Evolutionary conservation across 1,140 invertebrate species (phyloP), one percentile per base, ranked within the genome.

Genomic region (Drosophila watanabei): DNA sequence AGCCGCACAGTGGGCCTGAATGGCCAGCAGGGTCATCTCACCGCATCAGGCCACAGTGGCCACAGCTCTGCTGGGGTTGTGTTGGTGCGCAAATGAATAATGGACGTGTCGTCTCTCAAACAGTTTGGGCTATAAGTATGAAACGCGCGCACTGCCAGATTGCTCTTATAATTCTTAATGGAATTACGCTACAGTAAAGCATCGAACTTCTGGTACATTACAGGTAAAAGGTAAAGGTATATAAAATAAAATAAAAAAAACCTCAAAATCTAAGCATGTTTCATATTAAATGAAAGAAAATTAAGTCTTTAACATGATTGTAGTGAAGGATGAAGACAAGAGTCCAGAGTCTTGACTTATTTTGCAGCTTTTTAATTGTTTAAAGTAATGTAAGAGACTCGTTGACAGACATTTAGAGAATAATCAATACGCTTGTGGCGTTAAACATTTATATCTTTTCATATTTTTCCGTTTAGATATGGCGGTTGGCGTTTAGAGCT

Each of bases 51-150:
- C 37, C 32, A 73, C 68, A 14, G 66, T 73, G 46, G 20, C 52
- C 43, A 51, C 68, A 60, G 28, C 39, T 43, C 11, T 39, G 33
- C 8, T 39, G 33, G 30, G 28, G 8, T 13, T 51, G 64, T 56
- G 48, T 46, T 56, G 64, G 24, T 71, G 39, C 30, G 68, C 49
- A 71, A 63, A 37, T 71, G 32, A 71, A 71, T 70, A 71, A 71
- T 70, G 54, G 37, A 59, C 35, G 49, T 69, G 69, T 45, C 48
- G 68, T 32, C 54, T 46, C 32, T 51, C 30, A 14, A 59, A 73
- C 70, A 60, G 68, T 72, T 72, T 60, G n/a, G n/a, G 54, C 7
- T 37, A 60, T 30, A 72, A 52, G 52, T 73, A 72, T 73, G 30
- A 24, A 8, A 45, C 37, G 14, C 33, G 62, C 14, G 14, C 18